phyloP scores from a whole-genome alignment of 1,140 invertebrate genomes.

The Atta colombica region DNA sequence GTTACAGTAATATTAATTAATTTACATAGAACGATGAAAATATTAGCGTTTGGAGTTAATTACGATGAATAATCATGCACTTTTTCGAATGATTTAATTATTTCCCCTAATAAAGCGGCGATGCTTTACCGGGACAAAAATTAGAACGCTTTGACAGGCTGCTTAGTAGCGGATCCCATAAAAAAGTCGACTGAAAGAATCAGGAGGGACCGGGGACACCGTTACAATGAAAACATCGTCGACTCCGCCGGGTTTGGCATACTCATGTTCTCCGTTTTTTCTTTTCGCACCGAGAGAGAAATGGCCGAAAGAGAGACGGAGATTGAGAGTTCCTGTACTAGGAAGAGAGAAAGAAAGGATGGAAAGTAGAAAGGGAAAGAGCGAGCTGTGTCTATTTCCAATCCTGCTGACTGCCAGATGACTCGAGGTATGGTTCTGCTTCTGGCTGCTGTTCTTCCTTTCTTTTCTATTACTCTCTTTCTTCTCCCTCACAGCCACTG shows the following conservation, averaged over 20 bases:
- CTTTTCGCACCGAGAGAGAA: constrained; percentile 62
- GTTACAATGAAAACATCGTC: constrained; percentile 85
- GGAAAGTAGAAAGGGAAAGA: constrained; percentile 65
- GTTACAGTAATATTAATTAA: background rate
- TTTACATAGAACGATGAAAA: background rate
- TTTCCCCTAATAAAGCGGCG: background rate
- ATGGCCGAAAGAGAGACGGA: constrained; percentile 57
- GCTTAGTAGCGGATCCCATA: constrained; percentile 65
- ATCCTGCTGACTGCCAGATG: constrained; percentile 86
- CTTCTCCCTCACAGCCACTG: constrained; percentile 53
- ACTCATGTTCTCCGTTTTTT: constrained; percentile 73
- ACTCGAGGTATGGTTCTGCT: constrained; percentile 79
- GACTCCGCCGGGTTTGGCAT: constrained; percentile 75
- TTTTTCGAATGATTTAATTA: background rate
- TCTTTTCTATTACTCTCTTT: constrained; percentile 57
- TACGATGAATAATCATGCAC: background rate
- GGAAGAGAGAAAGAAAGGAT: constrained; percentile 66
- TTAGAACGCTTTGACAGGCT: constrained; percentile 73
- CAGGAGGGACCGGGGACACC: constrained; percentile 69
- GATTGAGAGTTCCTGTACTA: constrained; percentile 20
- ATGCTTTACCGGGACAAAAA: constrained; percentile 49
- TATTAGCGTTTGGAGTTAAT: background rate
- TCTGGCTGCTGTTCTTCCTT: constrained; percentile 68
- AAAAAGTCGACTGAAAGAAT: constrained; percentile 58
- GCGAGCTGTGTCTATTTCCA: constrained; percentile 83